phyloP scores from a whole-genome alignment of 2,797 vertebrate species.

The Chloroceryle inda region DNA sequence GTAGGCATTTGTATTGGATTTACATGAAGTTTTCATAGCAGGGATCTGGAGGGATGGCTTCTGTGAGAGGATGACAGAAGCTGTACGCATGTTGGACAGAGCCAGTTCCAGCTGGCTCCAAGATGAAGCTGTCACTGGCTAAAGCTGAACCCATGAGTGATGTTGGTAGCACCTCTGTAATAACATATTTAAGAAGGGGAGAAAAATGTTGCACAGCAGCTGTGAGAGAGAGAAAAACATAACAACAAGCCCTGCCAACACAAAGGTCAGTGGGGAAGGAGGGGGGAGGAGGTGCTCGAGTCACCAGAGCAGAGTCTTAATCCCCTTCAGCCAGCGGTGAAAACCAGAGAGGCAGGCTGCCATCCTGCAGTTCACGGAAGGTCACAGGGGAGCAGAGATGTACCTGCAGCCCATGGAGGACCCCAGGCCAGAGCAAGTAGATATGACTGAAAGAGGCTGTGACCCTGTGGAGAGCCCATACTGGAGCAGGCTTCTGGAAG shows the following conservation, averaged over 20 bases:
- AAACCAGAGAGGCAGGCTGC: background rate
- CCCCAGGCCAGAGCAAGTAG: background rate
- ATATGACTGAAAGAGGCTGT: background rate
- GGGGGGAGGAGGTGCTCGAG: background rate
- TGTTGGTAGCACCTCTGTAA: background rate
- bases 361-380: rapidly evolving
- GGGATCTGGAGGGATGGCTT: background rate
- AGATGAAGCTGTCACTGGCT: background rate
- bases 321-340: background rate
- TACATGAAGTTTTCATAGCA: background rate
- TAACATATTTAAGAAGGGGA: background rate
- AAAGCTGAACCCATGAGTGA: background rate
- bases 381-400: background rate
- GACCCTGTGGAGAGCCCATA: rapidly evolving
- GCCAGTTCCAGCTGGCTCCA: background rate
- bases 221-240: background rate
- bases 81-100: rapidly evolving
- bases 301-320: rapidly evolving
- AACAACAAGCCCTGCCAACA: background rate
- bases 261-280: background rate
- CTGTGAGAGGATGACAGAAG: background rate
- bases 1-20: background rate
- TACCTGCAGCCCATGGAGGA: background rate
- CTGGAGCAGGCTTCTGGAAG: background rate
- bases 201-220: background rate